phyloP scores from a whole-genome alignment of 1,140 invertebrate genomes.

The Plodia interpunctella region DNA sequence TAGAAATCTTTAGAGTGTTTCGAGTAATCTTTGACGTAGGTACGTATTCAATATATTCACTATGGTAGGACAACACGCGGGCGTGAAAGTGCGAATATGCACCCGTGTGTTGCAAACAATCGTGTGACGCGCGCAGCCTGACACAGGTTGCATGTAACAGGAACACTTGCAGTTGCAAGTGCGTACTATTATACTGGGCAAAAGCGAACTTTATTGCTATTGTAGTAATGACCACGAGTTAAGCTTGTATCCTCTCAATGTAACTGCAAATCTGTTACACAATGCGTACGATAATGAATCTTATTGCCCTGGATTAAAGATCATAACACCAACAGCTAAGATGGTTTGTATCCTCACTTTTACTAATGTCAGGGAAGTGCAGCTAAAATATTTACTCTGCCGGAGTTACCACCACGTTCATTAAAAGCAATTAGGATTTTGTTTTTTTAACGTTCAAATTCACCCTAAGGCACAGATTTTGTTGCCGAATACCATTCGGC shows the following conservation, averaged over 20 bases:
- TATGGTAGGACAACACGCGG: too few species aligned
- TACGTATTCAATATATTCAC: too few species aligned
- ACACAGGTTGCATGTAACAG: not conserved
- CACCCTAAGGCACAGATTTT: too few species aligned
- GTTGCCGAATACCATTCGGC: too few species aligned
- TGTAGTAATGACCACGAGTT: not conserved
- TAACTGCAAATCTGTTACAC: not conserved
- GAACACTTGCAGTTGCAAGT: not conserved
- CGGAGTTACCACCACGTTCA: not conserved
- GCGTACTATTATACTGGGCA: not conserved
- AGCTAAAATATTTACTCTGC: not conserved
- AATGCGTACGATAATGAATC: not conserved
- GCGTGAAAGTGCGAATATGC: not conserved
- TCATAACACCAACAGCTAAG: not conserved
- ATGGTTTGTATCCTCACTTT: not conserved
- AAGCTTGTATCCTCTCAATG: not conserved
- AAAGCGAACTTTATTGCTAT: not conserved
- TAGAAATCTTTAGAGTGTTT: too few species aligned
- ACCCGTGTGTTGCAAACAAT: not conserved
- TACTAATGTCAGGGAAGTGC: not conserved
- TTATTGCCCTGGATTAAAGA: not conserved
- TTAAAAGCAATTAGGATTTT: constrained; percentile 3
- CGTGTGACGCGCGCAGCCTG: not conserved
- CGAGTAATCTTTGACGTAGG: too few species aligned
- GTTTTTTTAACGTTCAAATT: not conserved